Conservation (phyloP, 2,888 invertebrate species). For the Chironomus tentans region DNA sequence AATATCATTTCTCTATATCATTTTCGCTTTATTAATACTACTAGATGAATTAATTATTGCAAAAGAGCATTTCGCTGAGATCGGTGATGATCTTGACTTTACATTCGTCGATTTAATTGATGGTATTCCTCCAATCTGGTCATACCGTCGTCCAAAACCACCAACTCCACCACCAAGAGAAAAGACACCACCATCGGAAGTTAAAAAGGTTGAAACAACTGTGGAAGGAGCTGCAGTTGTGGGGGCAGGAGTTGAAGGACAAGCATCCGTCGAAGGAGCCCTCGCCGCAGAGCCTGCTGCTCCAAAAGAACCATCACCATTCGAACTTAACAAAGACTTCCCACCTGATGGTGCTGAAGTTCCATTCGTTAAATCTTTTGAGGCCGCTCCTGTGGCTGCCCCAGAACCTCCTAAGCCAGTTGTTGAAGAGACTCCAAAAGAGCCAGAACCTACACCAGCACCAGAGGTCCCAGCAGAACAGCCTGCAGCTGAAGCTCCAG, state of each 20-base stretch:
- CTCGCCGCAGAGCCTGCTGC: slow-evolving; percentile 32
- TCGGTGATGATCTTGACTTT: slow-evolving; percentile 87
- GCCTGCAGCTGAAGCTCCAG: slow-evolving; percentile 30
- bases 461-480: slow-evolving; percentile 32
- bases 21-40: no score
- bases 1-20: no score
- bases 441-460: slow-evolving; percentile 28
- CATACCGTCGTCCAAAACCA: slow-evolving; percentile 41
- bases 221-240: not conserved
- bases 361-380: slow-evolving; percentile 42
- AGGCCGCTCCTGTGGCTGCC: slow-evolving; percentile 32
- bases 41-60: slow-evolving; percentile 77
- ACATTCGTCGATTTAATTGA: slow-evolving; percentile 78
- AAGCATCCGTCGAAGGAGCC: slow-evolving; percentile 37
- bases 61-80: slow-evolving; percentile 86
- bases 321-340: slow-evolving; percentile 41
- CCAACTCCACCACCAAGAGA: slow-evolving; percentile 38
- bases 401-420: slow-evolving; percentile 31
- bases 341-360: slow-evolving; percentile 44
- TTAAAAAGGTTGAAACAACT: slow-evolving; percentile 32
- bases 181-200: slow-evolving; percentile 34
- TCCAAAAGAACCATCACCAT: slow-evolving; percentile 38
- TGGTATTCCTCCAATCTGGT: slow-evolving; percentile 46
- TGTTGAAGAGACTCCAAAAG: slow-evolving; percentile 29
- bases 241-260: slow-evolving; percentile 33